Conservation (phyloP, 2,113 vertebrate species). For the Dasypus novemcinctus region DNA sequence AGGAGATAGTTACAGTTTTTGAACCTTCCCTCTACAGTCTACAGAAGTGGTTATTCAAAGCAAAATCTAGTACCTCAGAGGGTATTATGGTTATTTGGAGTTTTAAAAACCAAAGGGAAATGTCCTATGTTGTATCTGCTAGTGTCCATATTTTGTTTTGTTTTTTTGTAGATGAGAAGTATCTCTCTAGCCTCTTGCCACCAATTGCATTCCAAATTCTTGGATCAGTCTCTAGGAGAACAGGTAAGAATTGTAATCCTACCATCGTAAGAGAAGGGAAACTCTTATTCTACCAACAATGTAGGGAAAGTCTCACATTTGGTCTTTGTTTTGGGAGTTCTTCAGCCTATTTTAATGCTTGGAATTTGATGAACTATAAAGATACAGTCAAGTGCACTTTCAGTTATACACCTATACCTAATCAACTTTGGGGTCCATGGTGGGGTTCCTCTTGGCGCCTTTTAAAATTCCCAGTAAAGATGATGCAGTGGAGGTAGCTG, state of each 20-base stretch:
- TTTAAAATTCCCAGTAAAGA: not conserved
- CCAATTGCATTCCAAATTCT: conserved; percentile 95
- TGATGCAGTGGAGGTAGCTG: not conserved
- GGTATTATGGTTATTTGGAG: not conserved
- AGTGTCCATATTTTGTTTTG: not conserved
- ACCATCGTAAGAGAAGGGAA: not conserved
- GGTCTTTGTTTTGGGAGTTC: not conserved
- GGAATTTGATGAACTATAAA: not conserved
- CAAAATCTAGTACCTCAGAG: not conserved
- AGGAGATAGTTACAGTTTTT: not conserved
- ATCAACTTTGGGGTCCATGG: not conserved
- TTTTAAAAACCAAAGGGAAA: not conserved
- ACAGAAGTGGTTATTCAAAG: not conserved
- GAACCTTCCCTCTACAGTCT: not conserved
- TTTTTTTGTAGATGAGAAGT: conserved; percentile 89
- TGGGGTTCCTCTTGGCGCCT: not conserved
- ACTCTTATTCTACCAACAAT: not conserved
- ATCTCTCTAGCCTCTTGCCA: conserved; percentile 90
- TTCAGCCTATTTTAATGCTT: not conserved
- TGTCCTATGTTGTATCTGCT: not conserved
- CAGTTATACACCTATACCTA: not conserved
- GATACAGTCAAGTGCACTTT: not conserved
- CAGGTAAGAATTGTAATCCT: conserved; percentile 85
- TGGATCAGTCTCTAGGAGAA: conserved; percentile 91
- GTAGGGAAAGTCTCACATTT: not conserved